phyloP scores from a whole-genome alignment of 2,797 vertebrate genomes.

The Phylloscopus collybita region DNA sequence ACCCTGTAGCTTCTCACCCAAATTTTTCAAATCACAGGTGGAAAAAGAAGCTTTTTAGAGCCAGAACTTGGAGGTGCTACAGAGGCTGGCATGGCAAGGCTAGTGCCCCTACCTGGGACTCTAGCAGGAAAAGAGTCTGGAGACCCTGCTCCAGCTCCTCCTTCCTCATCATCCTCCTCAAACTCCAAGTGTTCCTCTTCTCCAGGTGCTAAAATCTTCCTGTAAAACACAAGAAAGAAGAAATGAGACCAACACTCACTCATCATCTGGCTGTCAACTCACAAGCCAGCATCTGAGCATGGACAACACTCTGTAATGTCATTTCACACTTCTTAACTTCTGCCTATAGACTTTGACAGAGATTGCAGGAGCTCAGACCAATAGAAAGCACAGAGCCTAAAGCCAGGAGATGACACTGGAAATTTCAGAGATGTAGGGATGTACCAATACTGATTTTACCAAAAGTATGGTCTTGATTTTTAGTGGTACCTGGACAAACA shows the following conservation, averaged over 20 bases:
- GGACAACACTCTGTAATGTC: neutral
- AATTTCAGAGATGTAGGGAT: neutral
- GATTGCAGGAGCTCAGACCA: neutral
- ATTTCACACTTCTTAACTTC: neutral
- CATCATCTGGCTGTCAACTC: neutral
- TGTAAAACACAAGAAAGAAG: conserved; percentile 53
- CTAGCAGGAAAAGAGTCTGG: conserved; percentile 85
- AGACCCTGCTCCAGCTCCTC: conserved; percentile 86
- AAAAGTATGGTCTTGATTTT: neutral
- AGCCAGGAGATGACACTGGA: neutral
- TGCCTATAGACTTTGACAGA: neutral
- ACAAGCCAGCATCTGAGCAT: neutral
- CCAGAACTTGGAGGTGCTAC: neutral
- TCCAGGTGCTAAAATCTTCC: conserved; percentile 96
- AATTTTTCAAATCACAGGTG: neutral
- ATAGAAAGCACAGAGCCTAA: neutral
- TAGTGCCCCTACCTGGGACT: conserved; percentile 84
- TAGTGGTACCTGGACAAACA: neutral
- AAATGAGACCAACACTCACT: neutral
- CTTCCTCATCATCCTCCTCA: conserved; percentile 92
- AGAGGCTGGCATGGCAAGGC: neutral
- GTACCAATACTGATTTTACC: neutral
- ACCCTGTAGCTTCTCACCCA: neutral
- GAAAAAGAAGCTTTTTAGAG: neutral
- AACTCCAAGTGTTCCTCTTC: conserved; percentile 97